These are phyloP conservation scores for Volucella inanis DNA, from an alignment of 2,888 invertebrate genomes.

Conservation along the genomic window DNA sequence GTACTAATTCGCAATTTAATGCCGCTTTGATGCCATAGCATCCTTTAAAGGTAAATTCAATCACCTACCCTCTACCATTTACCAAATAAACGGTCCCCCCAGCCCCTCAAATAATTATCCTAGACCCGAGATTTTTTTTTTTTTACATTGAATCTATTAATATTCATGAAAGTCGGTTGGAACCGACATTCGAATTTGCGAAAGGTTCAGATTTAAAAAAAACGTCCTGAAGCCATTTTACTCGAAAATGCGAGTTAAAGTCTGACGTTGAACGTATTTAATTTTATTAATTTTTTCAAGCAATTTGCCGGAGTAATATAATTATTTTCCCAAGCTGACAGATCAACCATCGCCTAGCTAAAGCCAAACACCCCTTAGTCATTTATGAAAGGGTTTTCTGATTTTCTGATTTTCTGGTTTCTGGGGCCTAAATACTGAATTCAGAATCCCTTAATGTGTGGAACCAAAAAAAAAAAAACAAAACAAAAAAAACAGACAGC, in stretches of 20 bases:
- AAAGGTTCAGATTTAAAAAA: background rate
- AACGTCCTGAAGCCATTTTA: background rate
- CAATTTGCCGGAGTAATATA: background rate
- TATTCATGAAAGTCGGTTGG: constrained; percentile 1
- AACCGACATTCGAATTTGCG: background rate
- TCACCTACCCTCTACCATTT: background rate
- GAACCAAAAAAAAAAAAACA: no score
- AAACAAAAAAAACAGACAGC: no score
- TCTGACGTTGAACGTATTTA: background rate
- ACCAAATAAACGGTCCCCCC: background rate
- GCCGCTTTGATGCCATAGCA: constrained; percentile 11
- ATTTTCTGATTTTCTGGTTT: background rate
- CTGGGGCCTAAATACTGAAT: background rate
- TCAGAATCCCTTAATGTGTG: no score
- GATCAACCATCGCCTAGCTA: background rate
- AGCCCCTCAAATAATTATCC: background rate
- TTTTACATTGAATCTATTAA: background rate
- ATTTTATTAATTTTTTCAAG: constrained; percentile 4
- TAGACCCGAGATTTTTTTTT: background rate
- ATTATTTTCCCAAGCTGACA: background rate
- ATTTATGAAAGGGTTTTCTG: background rate
- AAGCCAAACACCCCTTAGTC: background rate
- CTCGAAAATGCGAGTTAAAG: constrained; percentile 4
- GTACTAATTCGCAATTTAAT: constrained; percentile 22
- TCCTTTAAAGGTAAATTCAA: background rate